Evolutionary conservation across 2,888 invertebrate species (phyloP), one percentile per base, ranked within the genome.

Genomic region (Drepana falcataria): DNA sequence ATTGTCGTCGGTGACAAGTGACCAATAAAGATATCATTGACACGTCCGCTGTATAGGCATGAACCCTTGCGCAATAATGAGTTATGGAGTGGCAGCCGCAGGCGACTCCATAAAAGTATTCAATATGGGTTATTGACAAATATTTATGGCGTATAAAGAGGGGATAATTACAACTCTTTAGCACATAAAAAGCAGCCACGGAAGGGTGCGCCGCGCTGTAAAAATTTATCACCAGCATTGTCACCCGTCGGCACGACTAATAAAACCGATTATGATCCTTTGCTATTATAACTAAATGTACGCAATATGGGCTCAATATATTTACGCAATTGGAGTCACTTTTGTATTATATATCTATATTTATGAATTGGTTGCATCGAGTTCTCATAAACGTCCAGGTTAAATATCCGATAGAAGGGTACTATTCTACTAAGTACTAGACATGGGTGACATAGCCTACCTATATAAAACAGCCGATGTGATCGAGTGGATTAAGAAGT

Each of bases 81-180:
- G 78, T 85, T 85, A 85, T 85, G 82, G 79, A 86, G 85, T 83
- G 83, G 79, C 78, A 73, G 80, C 85, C 83, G 81, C 85, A 77
- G 79, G 79, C 78, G 77, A 85, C 79, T 86, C 81, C 85, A 90
- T 90, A 87, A 89, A 87, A 79, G 82, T 83, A 87, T 87, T 85
- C 81, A 87, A 79, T 83, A 85, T 79, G 83, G 86, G 85, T 87
- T 89, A 89, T 88, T 90, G 89, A 88, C 89, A 89, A 89, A 90
- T 89, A 89, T 89, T 90, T 89, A 90, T 88, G 85, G 83, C 82
- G 83, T 86, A 90, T 88, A 87, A 89, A 88, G 81, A 88, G 85
- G 84, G 85, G 83, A 88, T 90, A 91, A 91, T 91, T 90, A 90
- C 87, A 90, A 89, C 88, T 91, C 88, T 90, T 90, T 90, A 83